Base-by-base conservation (phyloP, 2,888 invertebrate genomes). In the Adelphocoris suturalis region DNA sequence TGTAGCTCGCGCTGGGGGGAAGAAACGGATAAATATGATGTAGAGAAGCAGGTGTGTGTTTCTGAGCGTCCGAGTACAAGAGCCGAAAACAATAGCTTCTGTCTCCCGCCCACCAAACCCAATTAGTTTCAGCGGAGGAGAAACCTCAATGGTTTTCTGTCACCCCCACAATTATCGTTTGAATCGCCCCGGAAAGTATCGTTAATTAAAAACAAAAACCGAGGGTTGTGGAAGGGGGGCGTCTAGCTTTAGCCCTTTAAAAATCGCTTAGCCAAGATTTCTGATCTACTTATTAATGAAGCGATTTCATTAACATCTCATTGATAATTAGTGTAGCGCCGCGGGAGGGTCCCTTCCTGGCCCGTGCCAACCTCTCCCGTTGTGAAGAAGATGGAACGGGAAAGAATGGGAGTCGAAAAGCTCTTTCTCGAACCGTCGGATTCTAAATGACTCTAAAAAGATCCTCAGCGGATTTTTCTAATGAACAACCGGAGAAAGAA, bases 401-500 rank as follows among this genome's bases (percentile, higher is more conserved):
- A 68, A 68, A 68, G 68, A 68, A 68, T 68, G 68, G 68, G 68
- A 68, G 23, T 68, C 68, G 68, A 68, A 23, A 68, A 68, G 23
- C 46, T 16, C 37, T 37, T 37, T 37, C 78, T 78, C 28, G 46
- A 78, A 2, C 37, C 78, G 37, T 46, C 78, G 12, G 37, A 46
- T 78, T 78, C 47, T 37, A 78, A 68, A 68, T 68, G n/a, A 47
- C 78, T 78, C 47, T 78, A 46, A 46, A 19, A 37, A 78, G 46
- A 46, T 78, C 37, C 46, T 78, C 78, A 78, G 19, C 52, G 55
- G 82, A 48, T 61, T 68, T 37, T 68, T 46, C 85, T 57, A 85
- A 85, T 57, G 37, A 85, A 85, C 85, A 61, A 68, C 23, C 61
- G 16, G 37, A 28, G 85, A 85, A 37, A 85, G 55, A 85, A 85